Conservation (phyloP, 2,797 vertebrate genomes). For the Astyanax mexicanus region DNA sequence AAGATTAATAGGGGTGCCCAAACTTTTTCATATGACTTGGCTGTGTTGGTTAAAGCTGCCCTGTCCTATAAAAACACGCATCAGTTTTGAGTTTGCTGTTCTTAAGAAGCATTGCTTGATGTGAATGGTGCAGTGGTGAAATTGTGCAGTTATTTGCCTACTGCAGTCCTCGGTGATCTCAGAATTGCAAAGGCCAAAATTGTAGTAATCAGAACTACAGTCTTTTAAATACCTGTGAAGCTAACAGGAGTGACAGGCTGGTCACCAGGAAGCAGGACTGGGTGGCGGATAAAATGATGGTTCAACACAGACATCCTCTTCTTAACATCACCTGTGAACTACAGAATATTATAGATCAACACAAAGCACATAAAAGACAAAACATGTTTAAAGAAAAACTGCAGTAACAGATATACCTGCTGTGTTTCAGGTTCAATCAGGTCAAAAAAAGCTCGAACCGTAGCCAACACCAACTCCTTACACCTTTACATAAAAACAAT, state of each 20-base stretch:
- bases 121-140: too few species aligned
- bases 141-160: too few species aligned
- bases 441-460: conserved; percentile 91
- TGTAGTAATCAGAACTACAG: too few species aligned
- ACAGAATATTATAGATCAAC: conserved; percentile 15
- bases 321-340: conserved; percentile 88
- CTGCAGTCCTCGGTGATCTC: too few species aligned
- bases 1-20: too few species aligned
- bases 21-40: too few species aligned
- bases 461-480: conserved; percentile 94
- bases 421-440: conserved; percentile 90
- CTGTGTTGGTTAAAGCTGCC: too few species aligned
- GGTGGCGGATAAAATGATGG: conserved; percentile 93
- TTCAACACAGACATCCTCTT: conserved; percentile 85
- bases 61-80: too few species aligned
- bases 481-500: conserved; percentile 82
- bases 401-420: conserved; percentile 81
- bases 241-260: conserved; percentile 72
- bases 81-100: too few species aligned
- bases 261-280: conserved; percentile 83
- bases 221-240: conserved; percentile 80
- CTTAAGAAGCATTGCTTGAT: too few species aligned
- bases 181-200: too few species aligned
- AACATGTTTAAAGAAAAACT: background rate
- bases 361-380: background rate